These are phyloP conservation scores for Pemphigus obesinymphae DNA, from an alignment of 1,140 invertebrate genomes.

Conservation along the genomic window DNA sequence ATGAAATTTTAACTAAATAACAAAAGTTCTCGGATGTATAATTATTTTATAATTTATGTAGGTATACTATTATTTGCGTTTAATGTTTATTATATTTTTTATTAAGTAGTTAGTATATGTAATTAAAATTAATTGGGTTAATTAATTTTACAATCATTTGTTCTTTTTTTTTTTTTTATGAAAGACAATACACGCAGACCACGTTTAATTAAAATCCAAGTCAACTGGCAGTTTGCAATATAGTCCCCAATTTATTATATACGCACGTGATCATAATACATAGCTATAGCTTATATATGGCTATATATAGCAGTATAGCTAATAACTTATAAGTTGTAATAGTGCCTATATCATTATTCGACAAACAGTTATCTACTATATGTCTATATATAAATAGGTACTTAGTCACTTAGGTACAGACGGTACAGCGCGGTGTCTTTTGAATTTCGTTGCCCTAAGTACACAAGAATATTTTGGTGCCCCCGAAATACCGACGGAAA, in stretches of 20 bases:
- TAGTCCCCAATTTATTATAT: not conserved
- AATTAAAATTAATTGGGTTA: conserved; percentile 18
- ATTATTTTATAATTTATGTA: not conserved
- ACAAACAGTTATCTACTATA: not conserved
- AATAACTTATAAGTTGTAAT: not conserved
- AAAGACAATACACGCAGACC: not conserved
- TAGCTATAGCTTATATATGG: not conserved
- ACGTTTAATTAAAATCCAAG: not conserved
- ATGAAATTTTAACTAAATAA: too few species aligned
- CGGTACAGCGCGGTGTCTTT: too few species aligned
- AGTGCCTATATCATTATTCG: not conserved
- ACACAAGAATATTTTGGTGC: too few species aligned
- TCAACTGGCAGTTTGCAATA: too few species aligned
- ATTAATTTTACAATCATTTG: conserved; percentile 6
- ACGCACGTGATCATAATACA: not conserved
- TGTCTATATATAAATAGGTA: not conserved
- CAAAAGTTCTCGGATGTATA: too few species aligned
- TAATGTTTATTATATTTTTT: not conserved
- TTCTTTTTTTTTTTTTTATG: not conserved
- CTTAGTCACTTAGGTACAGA: too few species aligned
- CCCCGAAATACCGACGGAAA: too few species aligned
- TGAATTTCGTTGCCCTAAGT: too few species aligned
- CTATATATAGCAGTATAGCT: not conserved
- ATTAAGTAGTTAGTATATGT: not conserved
- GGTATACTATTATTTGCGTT: not conserved